Evolutionary conservation across 1,140 invertebrate species (phyloP), one percentile per base, ranked within the genome.

Genomic region (Heterodera schachtii): DNA sequence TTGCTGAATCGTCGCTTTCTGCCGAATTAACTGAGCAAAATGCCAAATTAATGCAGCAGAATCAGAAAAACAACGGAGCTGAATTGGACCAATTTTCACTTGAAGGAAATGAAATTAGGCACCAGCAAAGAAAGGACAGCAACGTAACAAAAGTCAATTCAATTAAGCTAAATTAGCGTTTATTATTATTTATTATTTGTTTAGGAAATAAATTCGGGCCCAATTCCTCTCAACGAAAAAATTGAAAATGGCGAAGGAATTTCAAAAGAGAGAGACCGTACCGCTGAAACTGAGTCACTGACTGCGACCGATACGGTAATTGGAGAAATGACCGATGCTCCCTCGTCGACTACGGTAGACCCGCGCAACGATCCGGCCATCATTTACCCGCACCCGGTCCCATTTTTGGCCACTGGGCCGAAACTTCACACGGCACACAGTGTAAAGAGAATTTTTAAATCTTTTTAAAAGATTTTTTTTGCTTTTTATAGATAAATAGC

Each of bases 381-480:
- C 11, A 88, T 90, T 7, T 85, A 85, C 41, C 88, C 89, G 13
- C 84, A 90, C 79, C 88, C 88, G 60, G 88, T 89, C 67, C 88
- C 88, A 31, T 90, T 90, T 79, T 80, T 89, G 13, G 86, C 84
- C 46, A 52, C 52, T 60, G 73, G 81, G 31, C 83, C 84, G 13
- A 89, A 87, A 64, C 83, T 86, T 47, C 84, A 88, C 57, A 83
- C 81, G 44, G 86, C 86, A 41, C 78, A 87, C 49, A 73, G 60
- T n/a, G 78, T 78, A 70, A 78, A 8, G 4, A 43, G 19, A 21
- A 77, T 9, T 77, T 19, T 31, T 7, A 78, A 78, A 21, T 13
- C 9, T 44, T 78, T 78, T 78, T 44, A 49, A 64, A 19, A 19
- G 19, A 3, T 21, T 3, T 5, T 64, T 3, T 64, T 64, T 52